phyloP scores from a whole-genome alignment of 2,113 vertebrate genomes.

The Onychostoma macrolepis region DNA sequence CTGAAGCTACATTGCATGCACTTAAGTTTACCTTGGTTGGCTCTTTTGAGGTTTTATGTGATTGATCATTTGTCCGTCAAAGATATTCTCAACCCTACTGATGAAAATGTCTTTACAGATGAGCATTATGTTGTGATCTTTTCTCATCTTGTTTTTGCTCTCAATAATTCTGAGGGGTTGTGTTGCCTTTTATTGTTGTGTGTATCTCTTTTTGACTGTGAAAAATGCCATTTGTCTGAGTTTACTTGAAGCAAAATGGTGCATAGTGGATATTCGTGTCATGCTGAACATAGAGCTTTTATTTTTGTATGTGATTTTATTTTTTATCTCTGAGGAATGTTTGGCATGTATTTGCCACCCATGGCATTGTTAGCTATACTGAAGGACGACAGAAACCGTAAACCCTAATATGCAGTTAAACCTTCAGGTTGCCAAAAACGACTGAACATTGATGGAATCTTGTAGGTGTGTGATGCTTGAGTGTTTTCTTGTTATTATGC shows the following conservation, averaged over 20 bases:
- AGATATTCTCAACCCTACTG: not conserved
- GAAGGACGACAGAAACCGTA: conserved; percentile 56
- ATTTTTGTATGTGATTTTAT: conserved; percentile 62
- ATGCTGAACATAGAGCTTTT: conserved; percentile 62
- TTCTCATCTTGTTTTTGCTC: conserved; percentile 22
- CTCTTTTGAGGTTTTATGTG: not conserved
- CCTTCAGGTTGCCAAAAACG: conserved; percentile 68
- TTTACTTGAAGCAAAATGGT: conserved; percentile 62
- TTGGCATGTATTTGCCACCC: conserved; percentile 58
- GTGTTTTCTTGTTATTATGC: conserved; percentile 74
- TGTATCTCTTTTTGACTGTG: conserved; percentile 67
- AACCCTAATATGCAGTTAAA: conserved; percentile 72
- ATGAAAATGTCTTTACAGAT: conserved; percentile 2
- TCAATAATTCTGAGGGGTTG: conserved; percentile 2
- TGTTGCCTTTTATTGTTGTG: conserved; percentile 52
- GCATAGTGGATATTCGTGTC: conserved; percentile 69
- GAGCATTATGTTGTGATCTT: not conserved
- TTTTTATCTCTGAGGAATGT: conserved; percentile 62
- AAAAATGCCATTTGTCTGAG: conserved; percentile 60
- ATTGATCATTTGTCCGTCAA: not conserved
- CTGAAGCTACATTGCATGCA: conserved; percentile 43
- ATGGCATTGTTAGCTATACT: conserved; percentile 54
- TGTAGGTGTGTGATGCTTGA: conserved; percentile 60
- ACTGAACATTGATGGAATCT: conserved; percentile 55
- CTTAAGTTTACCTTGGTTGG: conserved; percentile 11